Evolutionary conservation across 2,888 invertebrate genomes (phyloP).

Genomic region (Epistrophella euchroma): DNA sequence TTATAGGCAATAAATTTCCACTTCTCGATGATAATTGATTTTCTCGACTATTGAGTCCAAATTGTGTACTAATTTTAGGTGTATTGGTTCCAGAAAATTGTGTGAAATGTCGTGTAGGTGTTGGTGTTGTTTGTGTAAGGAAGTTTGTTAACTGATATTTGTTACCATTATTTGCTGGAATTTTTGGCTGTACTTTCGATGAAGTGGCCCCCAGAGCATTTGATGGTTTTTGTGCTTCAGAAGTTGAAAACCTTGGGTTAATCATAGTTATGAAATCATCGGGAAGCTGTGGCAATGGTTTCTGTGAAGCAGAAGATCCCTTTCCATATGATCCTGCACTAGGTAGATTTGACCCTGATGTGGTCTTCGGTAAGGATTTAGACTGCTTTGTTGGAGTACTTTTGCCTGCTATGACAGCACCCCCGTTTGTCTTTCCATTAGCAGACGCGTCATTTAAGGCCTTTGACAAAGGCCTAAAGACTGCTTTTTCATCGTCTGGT

Average conservation of each 20-base stretch:
- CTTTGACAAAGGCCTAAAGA: slow-evolving; percentile 50
- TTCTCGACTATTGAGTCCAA: background rate
- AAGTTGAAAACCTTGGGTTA: slow-evolving; percentile 16
- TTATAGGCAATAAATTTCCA: background rate
- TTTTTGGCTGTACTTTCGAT: slow-evolving; percentile 33
- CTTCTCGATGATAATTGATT: background rate
- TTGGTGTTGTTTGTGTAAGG: slow-evolving; percentile 8
- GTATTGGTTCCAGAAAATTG: background rate
- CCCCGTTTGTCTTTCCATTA: background rate
- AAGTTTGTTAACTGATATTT: slow-evolving; percentile 22
- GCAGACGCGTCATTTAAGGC: background rate
- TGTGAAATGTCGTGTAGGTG: slow-evolving; percentile 6
- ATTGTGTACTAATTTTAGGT: background rate
- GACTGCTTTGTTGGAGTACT: background rate
- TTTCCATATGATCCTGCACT: background rate
- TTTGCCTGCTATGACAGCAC: background rate
- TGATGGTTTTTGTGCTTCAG: background rate
- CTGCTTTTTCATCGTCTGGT: slow-evolving; percentile 30
- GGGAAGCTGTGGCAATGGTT: background rate
- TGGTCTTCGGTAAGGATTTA: background rate
- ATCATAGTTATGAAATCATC: background rate
- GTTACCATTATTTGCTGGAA: slow-evolving; percentile 49
- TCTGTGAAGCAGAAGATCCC: background rate
- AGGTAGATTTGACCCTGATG: background rate
- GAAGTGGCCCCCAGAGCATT: background rate